Conservation (phyloP, 1,140 invertebrate genomes). For the Pectinophora gossypiella region DNA sequence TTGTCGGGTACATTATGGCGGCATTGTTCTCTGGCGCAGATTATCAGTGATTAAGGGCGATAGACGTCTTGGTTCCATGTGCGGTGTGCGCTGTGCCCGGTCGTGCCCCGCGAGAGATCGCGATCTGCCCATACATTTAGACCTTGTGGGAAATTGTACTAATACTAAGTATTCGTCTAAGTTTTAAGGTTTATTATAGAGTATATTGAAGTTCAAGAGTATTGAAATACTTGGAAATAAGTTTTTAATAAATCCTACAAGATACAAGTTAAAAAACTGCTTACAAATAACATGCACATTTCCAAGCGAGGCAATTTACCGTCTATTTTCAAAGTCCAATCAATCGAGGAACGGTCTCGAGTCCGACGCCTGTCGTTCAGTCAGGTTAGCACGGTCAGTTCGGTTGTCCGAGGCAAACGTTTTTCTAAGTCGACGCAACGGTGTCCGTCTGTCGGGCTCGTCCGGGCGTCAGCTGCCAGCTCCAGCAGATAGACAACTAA, state of each 20-base stretch:
- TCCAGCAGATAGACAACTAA: slow-evolving; percentile 67
- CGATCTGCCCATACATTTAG: slow-evolving; percentile 48
- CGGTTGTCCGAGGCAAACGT: slow-evolving; percentile 59
- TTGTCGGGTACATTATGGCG: slow-evolving; percentile 42
- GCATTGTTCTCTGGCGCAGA: slow-evolving; percentile 53
- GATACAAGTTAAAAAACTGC: too few species aligned
- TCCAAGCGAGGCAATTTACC: too few species aligned
- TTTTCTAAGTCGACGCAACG: slow-evolving; percentile 72
- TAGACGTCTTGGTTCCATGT: slow-evolving; percentile 46
- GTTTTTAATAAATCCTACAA: too few species aligned
- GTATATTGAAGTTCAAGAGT: neutral
- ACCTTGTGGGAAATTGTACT: slow-evolving; percentile 42
- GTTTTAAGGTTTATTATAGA: too few species aligned
- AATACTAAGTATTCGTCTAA: neutral
- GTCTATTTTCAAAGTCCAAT: too few species aligned
- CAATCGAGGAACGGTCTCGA: slow-evolving; percentile 33
- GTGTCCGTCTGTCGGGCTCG: slow-evolving; percentile 60
- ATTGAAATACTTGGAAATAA: neutral
- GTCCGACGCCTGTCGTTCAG: slow-evolving; percentile 18
- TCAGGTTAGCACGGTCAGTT: slow-evolving; percentile 36
- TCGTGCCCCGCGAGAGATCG: slow-evolving; percentile 51
- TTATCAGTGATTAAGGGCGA: slow-evolving; percentile 57
- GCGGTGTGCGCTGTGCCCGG: slow-evolving; percentile 43
- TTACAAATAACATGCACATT: too few species aligned
- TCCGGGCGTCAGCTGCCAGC: slow-evolving; percentile 70